These are phyloP conservation scores for Norana najaformis DNA, from an alignment of 2,888 invertebrate genomes.

Conservation along the genomic window DNA sequence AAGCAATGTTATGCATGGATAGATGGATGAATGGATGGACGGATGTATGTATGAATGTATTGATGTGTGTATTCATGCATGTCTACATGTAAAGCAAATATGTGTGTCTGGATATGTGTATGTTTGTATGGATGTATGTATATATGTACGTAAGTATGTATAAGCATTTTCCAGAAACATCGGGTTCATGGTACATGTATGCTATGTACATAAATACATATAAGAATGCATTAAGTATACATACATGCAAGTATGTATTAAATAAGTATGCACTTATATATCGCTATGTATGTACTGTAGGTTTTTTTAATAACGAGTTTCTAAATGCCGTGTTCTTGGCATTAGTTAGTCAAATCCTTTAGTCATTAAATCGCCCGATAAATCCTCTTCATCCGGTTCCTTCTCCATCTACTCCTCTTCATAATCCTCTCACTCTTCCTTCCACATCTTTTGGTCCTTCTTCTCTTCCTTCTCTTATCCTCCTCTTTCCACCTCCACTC, in stretches of 20 bases:
- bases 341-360: not conserved
- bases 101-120: not conserved
- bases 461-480: not conserved
- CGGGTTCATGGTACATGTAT: too few relatives aligned
- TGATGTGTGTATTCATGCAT: not conserved
- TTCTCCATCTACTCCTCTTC: not conserved
- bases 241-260: too few relatives aligned
- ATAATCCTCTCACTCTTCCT: not conserved
- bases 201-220: too few relatives aligned
- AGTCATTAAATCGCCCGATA: not conserved
- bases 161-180: not conserved
- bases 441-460: not conserved
- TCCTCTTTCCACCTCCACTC: not conserved
- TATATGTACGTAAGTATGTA: not conserved
- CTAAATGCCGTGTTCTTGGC: too few relatives aligned
- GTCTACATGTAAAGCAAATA: not conserved
- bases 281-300: too few relatives aligned
- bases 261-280: too few relatives aligned
- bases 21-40: not conserved
- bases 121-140: not conserved
- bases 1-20: not conserved
- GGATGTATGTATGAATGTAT: not conserved
- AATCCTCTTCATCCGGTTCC: not conserved
- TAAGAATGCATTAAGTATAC: too few relatives aligned
- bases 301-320: too few relatives aligned